Evolutionary conservation across 2,113 vertebrate genomes (phyloP), one percentile per base, ranked within the genome.

Genomic region (Oryzias melastigma): DNA sequence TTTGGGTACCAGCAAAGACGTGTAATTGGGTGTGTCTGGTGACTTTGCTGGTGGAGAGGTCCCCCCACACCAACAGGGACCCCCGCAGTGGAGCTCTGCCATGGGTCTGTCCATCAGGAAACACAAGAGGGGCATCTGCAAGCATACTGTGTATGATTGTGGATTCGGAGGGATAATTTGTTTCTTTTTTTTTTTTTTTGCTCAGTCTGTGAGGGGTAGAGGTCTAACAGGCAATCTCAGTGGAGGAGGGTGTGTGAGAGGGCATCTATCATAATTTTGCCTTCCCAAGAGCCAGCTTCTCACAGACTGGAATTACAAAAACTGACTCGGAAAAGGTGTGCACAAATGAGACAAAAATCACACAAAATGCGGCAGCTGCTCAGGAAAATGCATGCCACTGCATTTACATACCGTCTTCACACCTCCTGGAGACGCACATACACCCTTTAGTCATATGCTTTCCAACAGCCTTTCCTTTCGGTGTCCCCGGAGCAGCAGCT

Each of bases 31-130:
- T 14, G 60, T 45, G 73, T 68, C 27, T 75, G 62, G 62, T 86
- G 85, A 86, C 87, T 87, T 88, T 89, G 87, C 87, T 84, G 53
- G 47, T 82, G 78, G 88, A 85, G 71, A 87, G 85, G 83, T 86
- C 73, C 75, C 68, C 45, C 29, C 66, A 62, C 64, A 80, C 81
- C 78, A 80, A 84, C 72, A 70, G 41, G 58, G 51, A 48, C 45
- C 72, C 80, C 68, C n/a, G 62, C 85, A 74, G 68, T 75, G 68
- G 70, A 70, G 77, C 71, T 67, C 76, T 41, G 59, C 84, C 52
- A 49, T 49, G 64, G 83, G 88, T 59, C 50, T 71, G 75, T 74
- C 81, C 69, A 69, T 77, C 70, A 82, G 81, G 53, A 85, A 70
- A 62, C 75, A 62, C 68, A 78, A 56, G 52, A 64, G 67, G 35